These are phyloP conservation scores for Trimorus sp. DNA, from an alignment of 2,888 invertebrate species.

Conservation along the genomic window DNA sequence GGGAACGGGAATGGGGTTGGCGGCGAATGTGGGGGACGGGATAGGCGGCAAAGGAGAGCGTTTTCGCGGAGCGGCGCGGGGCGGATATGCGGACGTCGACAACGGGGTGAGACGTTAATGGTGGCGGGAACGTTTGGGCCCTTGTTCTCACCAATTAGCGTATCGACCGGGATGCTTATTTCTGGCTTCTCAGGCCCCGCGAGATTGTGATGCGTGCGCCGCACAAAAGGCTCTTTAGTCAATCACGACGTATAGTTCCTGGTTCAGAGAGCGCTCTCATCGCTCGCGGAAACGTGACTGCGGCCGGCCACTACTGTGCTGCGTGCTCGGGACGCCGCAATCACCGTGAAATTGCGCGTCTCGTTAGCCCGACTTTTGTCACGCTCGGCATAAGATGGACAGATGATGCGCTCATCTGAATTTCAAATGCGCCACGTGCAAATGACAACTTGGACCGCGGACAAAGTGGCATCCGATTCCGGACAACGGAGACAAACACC, in stretches of 20 bases:
- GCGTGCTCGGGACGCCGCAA: slow-evolving; percentile 38
- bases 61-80: slow-evolving; percentile 33
- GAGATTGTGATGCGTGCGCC: slow-evolving; percentile 54
- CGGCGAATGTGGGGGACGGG: background rate
- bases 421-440: slow-evolving; percentile 52
- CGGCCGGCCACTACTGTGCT: slow-evolving; percentile 46
- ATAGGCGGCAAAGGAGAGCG: slow-evolving; percentile 1
- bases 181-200: slow-evolving; percentile 36
- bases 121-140: slow-evolving; percentile 43
- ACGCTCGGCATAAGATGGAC: slow-evolving; percentile 55
- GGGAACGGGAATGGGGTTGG: background rate
- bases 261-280: slow-evolving; percentile 46
- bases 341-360: slow-evolving; percentile 56
- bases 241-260: slow-evolving; percentile 54
- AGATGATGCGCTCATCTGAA: slow-evolving; percentile 50
- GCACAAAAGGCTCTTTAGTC: slow-evolving; percentile 53
- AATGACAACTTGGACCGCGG: slow-evolving; percentile 28
- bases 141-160: slow-evolving; percentile 57
- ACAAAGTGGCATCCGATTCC: slow-evolving; percentile 29
- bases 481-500: slow-evolving; percentile 22
- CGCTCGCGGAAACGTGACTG: slow-evolving; percentile 55
- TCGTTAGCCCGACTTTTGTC: slow-evolving; percentile 60
- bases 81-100: slow-evolving; percentile 31
- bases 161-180: slow-evolving; percentile 43
- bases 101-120: slow-evolving; percentile 51